Evolutionary conservation across 1,140 invertebrate species (phyloP), one percentile per base, ranked within the genome.

Genomic region (Phortica variegata): DNA sequence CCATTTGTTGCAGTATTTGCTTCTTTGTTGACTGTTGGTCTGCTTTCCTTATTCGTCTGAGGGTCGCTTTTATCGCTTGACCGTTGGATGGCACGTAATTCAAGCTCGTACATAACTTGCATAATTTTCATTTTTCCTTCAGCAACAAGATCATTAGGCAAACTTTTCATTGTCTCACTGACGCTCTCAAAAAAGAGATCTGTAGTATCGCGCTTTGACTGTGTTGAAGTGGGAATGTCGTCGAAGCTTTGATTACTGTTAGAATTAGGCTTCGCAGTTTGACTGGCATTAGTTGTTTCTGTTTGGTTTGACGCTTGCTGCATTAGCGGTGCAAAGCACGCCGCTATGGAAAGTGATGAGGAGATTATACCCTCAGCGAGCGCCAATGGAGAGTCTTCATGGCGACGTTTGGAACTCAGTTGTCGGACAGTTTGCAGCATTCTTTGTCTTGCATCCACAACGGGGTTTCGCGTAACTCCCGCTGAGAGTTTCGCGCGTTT

Each of bases 111-210:
- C 0, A 73, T 63, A 0, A 65, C 52, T 45, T 73, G 65, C 70
- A 73, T 73, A 4, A 73, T 68, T 16, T 68, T 68, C 1, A 61
- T 37, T 32, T 73, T 70, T 3, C 65, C 70, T 18, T 73, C 70
- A 16, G 70, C 62, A 2, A 56, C 70, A 31, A 73, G 41, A 42
- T 73, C 70, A 0, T 43, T 15, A 0, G 70, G 70, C 34, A 73
- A 44, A 1, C 36, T 29, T n/a, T 73, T 73, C 52, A 73, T 63
- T 0, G 62, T 73, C 20, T 72, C 62, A 8, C 56, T 39, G 16
- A 73, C 58, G 33, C 70, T 73, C 12, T 73, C 66, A 6, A 73
- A 65, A 34, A 73, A 73, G 10, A 73, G 49, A 51, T 73, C 70
- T 6, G 65, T 43, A 3, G 68, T 56, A 10, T 54, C 54, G 1